Percentiles rank a stretch among this genome's conserved stretches.
These are phyloP conservation scores for Galbula dea DNA, from an alignment of 2,113 vertebrate genomes.

Conservation along the genomic window DNA sequence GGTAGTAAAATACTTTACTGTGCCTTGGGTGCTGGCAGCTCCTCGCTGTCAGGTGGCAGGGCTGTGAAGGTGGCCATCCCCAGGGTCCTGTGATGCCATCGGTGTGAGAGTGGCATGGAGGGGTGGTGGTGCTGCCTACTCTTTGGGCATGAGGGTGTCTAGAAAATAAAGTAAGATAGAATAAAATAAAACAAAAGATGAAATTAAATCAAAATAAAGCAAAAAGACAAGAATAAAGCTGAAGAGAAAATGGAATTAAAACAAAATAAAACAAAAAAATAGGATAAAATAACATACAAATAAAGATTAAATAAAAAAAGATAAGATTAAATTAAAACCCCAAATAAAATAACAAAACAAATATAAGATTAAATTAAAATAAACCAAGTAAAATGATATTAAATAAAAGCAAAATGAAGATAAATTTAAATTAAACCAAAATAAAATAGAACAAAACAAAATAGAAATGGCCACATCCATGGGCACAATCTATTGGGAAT, in stretches of 20 bases:
- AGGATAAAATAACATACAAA: background rate
- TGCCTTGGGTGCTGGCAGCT: background rate
- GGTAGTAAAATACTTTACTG: conserved; percentile 69
- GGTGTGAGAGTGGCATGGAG: accelerated
- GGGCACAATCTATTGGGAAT: conserved; percentile 19
- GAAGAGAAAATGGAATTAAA: background rate
- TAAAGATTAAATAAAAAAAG: background rate
- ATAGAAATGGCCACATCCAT: background rate
- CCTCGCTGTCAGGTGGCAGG: accelerated
- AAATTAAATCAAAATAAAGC: background rate
- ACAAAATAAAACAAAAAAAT: background rate
- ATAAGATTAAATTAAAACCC: no score
- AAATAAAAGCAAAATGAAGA: no score
- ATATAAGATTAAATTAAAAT: background rate
- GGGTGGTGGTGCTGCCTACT: background rate
- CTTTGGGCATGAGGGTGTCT: no score
- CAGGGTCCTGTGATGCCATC: background rate
- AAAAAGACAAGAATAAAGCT: background rate
- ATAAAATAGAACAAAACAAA: background rate
- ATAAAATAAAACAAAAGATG: background rate
- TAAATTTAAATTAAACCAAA: background rate
- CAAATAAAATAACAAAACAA: background rate
- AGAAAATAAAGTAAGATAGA: no score
- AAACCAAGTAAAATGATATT: no score
- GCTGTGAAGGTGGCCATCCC: background rate